Conservation (phyloP, 2,113 vertebrate species). For the Ranitomeya variabilis region DNA sequence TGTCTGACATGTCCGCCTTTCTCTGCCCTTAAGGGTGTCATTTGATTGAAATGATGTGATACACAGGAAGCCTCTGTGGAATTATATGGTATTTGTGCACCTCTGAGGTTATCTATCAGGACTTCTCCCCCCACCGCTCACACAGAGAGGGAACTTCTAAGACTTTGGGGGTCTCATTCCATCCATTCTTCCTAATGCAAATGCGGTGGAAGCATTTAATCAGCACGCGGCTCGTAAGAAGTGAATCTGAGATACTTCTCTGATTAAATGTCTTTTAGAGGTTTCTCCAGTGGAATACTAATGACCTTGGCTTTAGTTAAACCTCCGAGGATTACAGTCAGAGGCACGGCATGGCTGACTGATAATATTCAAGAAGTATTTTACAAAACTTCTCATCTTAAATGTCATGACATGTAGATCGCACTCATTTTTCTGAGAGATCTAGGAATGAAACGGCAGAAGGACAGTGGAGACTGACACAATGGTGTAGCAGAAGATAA, state of each 20-base stretch:
- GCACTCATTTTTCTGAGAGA: not conserved
- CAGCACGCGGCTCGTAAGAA: conserved; percentile 38
- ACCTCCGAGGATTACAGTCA: not conserved
- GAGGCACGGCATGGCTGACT: not conserved
- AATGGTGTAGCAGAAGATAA: too few relatives aligned
- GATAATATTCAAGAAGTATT: not conserved
- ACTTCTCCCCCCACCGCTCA: conserved; percentile 64
- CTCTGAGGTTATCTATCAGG: conserved; percentile 64
- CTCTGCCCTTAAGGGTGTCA: conserved; percentile 71
- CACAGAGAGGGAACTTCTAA: conserved; percentile 35
- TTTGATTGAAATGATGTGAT: conserved; percentile 70
- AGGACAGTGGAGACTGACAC: not conserved
- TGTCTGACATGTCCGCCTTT: conserved; percentile 68
- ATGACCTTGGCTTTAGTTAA: conserved; percentile 25
- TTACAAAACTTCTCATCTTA: not conserved
- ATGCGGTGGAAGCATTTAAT: conserved; percentile 31
- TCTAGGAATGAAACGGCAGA: not conserved
- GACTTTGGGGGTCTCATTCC: conserved; percentile 25
- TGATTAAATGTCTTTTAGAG: conserved; percentile 27
- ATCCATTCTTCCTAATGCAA: conserved; percentile 44
- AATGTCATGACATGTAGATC: not conserved
- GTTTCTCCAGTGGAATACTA: conserved; percentile 19
- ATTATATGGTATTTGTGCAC: conserved; percentile 61
- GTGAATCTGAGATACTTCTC: not conserved
- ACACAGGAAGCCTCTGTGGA: conserved; percentile 61